phyloP scores from a whole-genome alignment of 1,140 invertebrate species.

The Anadara kagoshimensis region DNA sequence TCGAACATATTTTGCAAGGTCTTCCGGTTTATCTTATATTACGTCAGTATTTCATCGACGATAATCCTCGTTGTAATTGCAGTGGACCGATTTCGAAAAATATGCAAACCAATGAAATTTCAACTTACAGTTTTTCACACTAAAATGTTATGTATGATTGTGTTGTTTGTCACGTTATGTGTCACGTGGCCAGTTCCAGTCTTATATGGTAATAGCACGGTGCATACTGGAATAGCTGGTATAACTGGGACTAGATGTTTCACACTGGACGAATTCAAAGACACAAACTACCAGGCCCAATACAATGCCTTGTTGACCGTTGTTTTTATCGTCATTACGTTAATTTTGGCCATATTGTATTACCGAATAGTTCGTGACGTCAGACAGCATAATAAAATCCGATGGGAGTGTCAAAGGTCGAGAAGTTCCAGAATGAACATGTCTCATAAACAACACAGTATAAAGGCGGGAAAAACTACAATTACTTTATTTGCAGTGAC shows the following conservation, averaged over 20 bases:
- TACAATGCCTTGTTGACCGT: conserved; percentile 18
- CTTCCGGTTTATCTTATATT: conserved; percentile 53
- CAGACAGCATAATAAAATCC: not conserved
- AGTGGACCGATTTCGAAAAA: conserved; percentile 55
- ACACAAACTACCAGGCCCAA: not conserved
- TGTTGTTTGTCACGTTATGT: conserved; percentile 7
- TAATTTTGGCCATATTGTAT: conserved; percentile 23
- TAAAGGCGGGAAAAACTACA: not conserved
- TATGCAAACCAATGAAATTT: conserved; percentile 50
- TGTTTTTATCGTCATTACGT: conserved; percentile 16
- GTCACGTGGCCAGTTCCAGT: conserved; percentile 29
- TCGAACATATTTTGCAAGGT: conserved; percentile 54
- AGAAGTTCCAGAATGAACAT: not conserved
- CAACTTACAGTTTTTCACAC: conserved; percentile 49
- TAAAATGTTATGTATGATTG: conserved; percentile 8
- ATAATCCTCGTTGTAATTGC: conserved; percentile 57
- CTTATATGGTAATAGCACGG: conserved; percentile 24
- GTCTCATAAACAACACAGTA: not conserved
- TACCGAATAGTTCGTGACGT: conserved; percentile 1
- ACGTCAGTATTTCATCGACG: conserved; percentile 49
- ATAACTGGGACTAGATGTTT: conserved; percentile 27
- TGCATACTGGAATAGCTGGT: conserved; percentile 10
- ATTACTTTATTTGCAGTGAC: conserved; percentile 22
- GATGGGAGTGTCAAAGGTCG: not conserved
- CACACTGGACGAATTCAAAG: conserved; percentile 8